Percentiles rank a stretch among this genome's conserved stretches.
These are phyloP conservation scores for Drosophila incognita DNA, from an alignment of 2,888 invertebrate species.

Conservation along the genomic window DNA sequence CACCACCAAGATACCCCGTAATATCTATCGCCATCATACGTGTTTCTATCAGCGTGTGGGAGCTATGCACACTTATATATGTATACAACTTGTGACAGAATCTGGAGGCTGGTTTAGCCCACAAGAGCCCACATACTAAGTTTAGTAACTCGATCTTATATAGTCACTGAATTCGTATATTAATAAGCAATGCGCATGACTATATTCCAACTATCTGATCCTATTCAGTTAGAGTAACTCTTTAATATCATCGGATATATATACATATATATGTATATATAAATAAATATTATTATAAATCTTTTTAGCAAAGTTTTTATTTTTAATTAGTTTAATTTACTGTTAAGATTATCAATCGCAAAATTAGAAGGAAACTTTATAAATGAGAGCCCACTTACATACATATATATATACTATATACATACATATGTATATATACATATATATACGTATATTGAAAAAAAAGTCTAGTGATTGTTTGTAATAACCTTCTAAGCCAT, in stretches of 20 bases:
- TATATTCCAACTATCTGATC: background rate
- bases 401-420: background rate
- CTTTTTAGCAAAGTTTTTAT: background rate
- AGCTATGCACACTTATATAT: background rate
- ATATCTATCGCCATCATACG: background rate
- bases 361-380: background rate
- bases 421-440: too few relatives aligned
- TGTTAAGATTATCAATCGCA: background rate
- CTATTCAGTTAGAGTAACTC: background rate
- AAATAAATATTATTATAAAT: background rate
- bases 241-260: background rate
- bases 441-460: background rate
- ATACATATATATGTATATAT: too few relatives aligned
- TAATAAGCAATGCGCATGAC: background rate
- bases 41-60: background rate
- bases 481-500: background rate
- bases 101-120: background rate
- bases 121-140: background rate
- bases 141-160: background rate
- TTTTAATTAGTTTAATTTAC: background rate
- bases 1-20: slow-evolving; percentile 19
- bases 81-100: background rate
- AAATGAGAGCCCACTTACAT: background rate
- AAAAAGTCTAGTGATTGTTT: background rate
- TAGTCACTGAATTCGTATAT: background rate